Evolutionary conservation across 1,140 invertebrate genomes (phyloP).

Genomic region (Drosophila jambulina): DNA sequence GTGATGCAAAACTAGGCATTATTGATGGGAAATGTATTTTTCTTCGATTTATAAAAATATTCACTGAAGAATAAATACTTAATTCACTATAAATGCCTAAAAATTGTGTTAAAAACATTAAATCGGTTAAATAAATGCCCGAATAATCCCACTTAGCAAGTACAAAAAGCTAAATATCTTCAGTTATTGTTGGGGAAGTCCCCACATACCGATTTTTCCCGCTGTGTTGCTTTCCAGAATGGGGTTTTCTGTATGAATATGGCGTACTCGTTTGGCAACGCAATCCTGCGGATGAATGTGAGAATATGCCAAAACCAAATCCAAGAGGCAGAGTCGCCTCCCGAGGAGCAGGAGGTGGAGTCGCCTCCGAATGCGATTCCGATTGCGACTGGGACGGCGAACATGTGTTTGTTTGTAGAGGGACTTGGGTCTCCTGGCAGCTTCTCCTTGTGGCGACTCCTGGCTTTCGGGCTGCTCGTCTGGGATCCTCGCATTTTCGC

Average conservation of each 20-base stretch:
- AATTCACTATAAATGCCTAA: background rate
- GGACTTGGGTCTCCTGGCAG: constrained; percentile 27
- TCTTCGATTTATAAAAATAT: background rate
- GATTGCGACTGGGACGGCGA: constrained; percentile 19
- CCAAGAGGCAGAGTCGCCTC: constrained; percentile 33
- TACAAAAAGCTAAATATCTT: background rate
- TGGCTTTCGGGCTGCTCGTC: constrained; percentile 6
- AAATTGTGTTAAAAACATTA: background rate
- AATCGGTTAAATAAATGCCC: background rate
- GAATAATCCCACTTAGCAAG: background rate
- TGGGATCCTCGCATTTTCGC: constrained; percentile 64
- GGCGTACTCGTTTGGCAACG: constrained; percentile 39
- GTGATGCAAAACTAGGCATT: background rate
- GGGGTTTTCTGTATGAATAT: constrained; percentile 40
- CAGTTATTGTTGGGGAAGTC: background rate
- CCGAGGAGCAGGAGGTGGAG: constrained; percentile 10
- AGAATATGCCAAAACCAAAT: constrained; percentile 82
- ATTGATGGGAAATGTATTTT: background rate
- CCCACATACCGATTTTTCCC: background rate
- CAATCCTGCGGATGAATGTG: constrained; percentile 69
- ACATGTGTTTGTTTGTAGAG: constrained; percentile 57
- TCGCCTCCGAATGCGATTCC: constrained; percentile 11
- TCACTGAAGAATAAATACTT: background rate
- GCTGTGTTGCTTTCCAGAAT: constrained; percentile 3
- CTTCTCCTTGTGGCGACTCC: constrained; percentile 12